Conservation (phyloP, 2,113 vertebrate genomes). For the Microtus richardsoni region DNA sequence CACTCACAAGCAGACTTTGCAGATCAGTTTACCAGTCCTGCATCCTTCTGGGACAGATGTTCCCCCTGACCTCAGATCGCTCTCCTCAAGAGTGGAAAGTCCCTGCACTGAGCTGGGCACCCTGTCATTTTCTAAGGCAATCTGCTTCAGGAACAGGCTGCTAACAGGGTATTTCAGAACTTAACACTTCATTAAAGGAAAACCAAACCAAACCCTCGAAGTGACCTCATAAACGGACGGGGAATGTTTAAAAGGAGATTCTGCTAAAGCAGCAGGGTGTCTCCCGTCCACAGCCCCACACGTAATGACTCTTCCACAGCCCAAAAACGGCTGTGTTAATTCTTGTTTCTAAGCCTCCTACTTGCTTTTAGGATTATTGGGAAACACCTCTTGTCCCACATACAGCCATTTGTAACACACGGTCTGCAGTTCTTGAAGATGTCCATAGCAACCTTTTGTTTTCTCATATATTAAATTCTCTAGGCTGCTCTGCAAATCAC, state of each 20-base stretch:
- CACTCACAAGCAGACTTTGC: slow-evolving; percentile 34
- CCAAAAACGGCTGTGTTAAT: not conserved
- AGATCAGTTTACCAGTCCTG: slow-evolving; percentile 60
- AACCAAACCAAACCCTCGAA: slow-evolving; percentile 11
- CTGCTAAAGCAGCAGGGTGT: slow-evolving; percentile 44
- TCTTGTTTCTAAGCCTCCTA: not conserved
- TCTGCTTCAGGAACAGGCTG: slow-evolving; percentile 51
- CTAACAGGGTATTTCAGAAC: slow-evolving; percentile 72
- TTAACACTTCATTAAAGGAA: slow-evolving; percentile 70
- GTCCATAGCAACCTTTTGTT: not conserved
- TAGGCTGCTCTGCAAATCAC: slow-evolving; percentile 20
- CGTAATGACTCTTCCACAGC: not conserved
- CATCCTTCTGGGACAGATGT: slow-evolving; percentile 78
- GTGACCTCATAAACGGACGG: slow-evolving; percentile 58
- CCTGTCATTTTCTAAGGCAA: slow-evolving; percentile 74
- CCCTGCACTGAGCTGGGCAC: not conserved
- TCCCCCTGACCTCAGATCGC: slow-evolving; percentile 62
- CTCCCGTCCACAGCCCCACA: slow-evolving; percentile 33
- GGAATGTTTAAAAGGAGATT: slow-evolving; percentile 72
- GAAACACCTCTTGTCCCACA: not conserved
- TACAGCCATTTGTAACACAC: not conserved
- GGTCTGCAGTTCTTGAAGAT: not conserved
- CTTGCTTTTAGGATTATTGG: not conserved
- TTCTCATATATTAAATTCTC: slow-evolving; percentile 1
- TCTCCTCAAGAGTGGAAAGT: not conserved